Evolutionary conservation across 2,888 invertebrate species (phyloP), one percentile per base, ranked within the genome.

Genomic region (Rhodophaea formosa): DNA sequence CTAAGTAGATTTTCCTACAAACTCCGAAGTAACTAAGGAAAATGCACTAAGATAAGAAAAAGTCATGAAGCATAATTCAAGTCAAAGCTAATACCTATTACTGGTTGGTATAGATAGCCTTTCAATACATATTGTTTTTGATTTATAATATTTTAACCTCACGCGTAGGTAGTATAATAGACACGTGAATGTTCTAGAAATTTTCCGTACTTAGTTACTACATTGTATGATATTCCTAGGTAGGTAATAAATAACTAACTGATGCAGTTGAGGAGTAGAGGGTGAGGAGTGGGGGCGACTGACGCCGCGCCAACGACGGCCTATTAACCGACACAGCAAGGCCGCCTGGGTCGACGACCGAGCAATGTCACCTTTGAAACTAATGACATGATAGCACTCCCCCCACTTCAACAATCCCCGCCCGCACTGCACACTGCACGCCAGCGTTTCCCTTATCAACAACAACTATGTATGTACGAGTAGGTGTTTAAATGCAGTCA

Each of bases 341-440:
- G 75, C 73, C 73, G 67, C 60, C 63, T 62, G 63, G 84, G 80
- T 86, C 86, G 75, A 74, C 70, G 84, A 74, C 84, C 86, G 77
- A 70, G 63, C 85, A 88, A 88, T 81, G 88, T 88, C 88, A 88
- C 87, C 88, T 88, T 83, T 81, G 75, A 72, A 72, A 67, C 68
- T 68, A 79, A 77, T 76, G 79, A 68, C 76, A 70, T 79, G 79
- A 82, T 75, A 77, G 71, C 63, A 66, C 66, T 63, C 65, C 23
- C 23, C 23, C 23, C 23, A 23, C 23, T 23, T 23, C 23, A 66
- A 65, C 67, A 67, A 64, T 66, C 65, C 67, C 67, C 57, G 66
- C 44, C 53, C 59, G 65, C 54, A 15, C 16, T 35, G 35, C 51
- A 51, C 51, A 51, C 35, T 39, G 51, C 49, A 32, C 8, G 49